These are phyloP conservation scores for Ormyrus labotus DNA, from an alignment of 2,888 invertebrate species.

Conservation along the genomic window DNA sequence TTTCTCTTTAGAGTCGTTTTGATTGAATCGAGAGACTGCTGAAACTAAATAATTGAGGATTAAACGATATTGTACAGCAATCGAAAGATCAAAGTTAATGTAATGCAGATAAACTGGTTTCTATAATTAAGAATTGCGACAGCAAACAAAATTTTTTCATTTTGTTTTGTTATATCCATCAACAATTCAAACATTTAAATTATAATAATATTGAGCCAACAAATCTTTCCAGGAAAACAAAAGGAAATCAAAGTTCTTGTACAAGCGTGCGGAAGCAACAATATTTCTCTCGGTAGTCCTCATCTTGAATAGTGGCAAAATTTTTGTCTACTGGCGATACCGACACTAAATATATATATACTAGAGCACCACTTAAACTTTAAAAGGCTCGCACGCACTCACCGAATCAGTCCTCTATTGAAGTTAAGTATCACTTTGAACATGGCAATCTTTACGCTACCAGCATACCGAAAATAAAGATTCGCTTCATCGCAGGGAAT, in stretches of 20 bases:
- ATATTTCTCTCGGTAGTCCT: conserved; percentile 27
- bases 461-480: conserved; percentile 11
- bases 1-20: too few species aligned
- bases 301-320: conserved; percentile 2
- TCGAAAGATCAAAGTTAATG: too few species aligned
- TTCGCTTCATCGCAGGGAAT: background rate
- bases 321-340: conserved; percentile 3
- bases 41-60: too few species aligned
- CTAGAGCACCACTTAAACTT: conserved; percentile 26
- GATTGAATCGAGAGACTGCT: too few species aligned
- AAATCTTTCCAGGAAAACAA: conserved; percentile 21
- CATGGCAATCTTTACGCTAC: background rate
- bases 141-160: conserved; percentile 34
- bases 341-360: conserved; percentile 5
- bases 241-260: conserved; percentile 30
- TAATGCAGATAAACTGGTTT: background rate
- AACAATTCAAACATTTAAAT: conserved; percentile 14
- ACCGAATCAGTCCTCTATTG: conserved; percentile 13
- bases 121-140: background rate
- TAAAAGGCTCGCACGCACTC: conserved; percentile 7
- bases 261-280: conserved; percentile 44
- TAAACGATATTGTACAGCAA: too few species aligned
- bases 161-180: conserved; percentile 12
- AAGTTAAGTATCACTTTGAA: conserved; percentile 9
- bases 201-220: conserved; percentile 22